Base-by-base conservation (phyloP, 2,888 invertebrate genomes). In the Brachyptera putata region DNA sequence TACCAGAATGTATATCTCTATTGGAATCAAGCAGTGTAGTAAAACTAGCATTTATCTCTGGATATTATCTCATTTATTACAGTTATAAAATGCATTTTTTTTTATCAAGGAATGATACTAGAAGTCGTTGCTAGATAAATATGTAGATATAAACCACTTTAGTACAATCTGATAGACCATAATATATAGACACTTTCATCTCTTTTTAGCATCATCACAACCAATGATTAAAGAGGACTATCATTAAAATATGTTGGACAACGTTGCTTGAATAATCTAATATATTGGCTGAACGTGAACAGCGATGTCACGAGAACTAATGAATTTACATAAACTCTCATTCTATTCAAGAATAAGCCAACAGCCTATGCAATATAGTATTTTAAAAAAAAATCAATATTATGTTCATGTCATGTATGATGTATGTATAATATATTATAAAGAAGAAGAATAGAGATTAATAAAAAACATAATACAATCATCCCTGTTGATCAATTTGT, bases 151-250 rank as follows among this genome's bases (percentile, higher is more conserved):
- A 50, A 16, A 2, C 26, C 49, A 50, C 30, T 14, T 50, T 14
- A 50, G 16, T 24, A 26, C 13, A 25, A n/a, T 13, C 22, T 25
- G 25, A 25, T 22, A 50, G 16, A 16, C 25, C 26, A 30, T 25
- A 46, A 46, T 24, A 50, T 25, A 30, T 24, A 26, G 25, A 50
- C 49, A 25, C 16, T n/a, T 26, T 30, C 30, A n/a, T 50, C 13
- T 50, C 24, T 50, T 24, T 46, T n/a, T 25, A 48, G 26, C 49
- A 25, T 50, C 49, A 50, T n/a, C n/a, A n/a, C 49, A 50, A 50
- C 49, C 49, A n/a, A 50, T 50, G 49, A 50, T 50, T 25, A 25
- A 50, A 50, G 49, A 50, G 49, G 26, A 50, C 49, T 30, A 50
- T 50, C 24, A 24, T n/a, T 48, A n/a, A n/a, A n/a, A n/a, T n/a